phyloP scores from a whole-genome alignment of 2,888 invertebrate species.

The Saturnia japonica region DNA sequence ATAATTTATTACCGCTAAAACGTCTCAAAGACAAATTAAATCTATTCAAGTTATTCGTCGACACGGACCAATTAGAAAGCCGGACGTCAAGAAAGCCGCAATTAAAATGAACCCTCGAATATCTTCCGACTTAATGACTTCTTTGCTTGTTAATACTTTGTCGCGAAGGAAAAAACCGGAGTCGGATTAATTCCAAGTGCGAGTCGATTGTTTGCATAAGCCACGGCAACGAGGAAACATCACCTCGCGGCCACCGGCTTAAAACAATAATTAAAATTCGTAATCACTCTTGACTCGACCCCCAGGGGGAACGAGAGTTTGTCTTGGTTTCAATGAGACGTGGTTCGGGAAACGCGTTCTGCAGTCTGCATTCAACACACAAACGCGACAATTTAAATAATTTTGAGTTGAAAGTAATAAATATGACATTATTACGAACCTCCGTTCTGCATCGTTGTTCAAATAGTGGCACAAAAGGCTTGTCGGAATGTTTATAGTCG shows the following conservation, averaged over 20 bases:
- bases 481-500: constrained; percentile 67
- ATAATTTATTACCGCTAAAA: constrained; percentile 16
- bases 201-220: constrained; percentile 82
- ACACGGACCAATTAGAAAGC: constrained; percentile 78
- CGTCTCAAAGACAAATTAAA: constrained; percentile 55
- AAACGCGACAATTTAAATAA: neutral
- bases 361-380: constrained; percentile 25
- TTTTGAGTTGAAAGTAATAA: constrained; percentile 30
- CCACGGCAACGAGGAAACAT: constrained; percentile 75
- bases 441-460: constrained; percentile 52
- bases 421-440: constrained; percentile 64
- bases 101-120: constrained; percentile 80
- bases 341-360: constrained; percentile 11
- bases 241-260: constrained; percentile 81
- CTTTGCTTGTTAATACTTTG: constrained; percentile 82
- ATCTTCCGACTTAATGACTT: constrained; percentile 81
- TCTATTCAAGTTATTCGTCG: constrained; percentile 65
- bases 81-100: constrained; percentile 76
- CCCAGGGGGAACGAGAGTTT: constrained; percentile 57
- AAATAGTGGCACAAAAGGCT: constrained; percentile 64
- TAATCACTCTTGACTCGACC: constrained; percentile 81
- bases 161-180: constrained; percentile 78
- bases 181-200: constrained; percentile 82
- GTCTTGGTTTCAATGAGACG: constrained; percentile 52
- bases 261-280: constrained; percentile 83